Evolutionary conservation across 2,888 invertebrate species (phyloP).

Genomic region (Geophilus truncorum): DNA sequence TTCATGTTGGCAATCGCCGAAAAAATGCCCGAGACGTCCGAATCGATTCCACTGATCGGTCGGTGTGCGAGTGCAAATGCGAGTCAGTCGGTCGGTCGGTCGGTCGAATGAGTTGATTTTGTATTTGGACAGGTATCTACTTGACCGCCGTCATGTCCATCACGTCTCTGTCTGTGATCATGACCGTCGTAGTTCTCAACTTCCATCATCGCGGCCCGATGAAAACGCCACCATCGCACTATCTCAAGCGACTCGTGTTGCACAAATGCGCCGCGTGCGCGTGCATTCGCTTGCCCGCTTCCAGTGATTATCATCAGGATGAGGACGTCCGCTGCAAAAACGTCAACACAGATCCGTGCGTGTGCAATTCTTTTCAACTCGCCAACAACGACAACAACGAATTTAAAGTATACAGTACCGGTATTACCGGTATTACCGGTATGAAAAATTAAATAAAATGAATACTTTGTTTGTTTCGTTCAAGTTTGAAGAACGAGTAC

Average conservation of each 20-base stretch:
- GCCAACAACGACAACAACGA: background rate
- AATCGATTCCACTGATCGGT: constrained; percentile 56
- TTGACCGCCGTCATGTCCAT: constrained; percentile 57
- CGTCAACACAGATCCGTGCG: background rate
- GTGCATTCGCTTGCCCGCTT: constrained; percentile 36
- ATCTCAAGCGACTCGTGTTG: constrained; percentile 47
- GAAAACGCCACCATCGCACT: constrained; percentile 51
- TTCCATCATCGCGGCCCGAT: constrained; percentile 56
- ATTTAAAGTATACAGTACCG: background rate
- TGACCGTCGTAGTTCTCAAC: constrained; percentile 56
- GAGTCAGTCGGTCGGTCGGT: background rate
- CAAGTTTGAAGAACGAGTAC: background rate
- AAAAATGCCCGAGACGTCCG: constrained; percentile 57
- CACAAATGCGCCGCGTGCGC: constrained; percentile 38
- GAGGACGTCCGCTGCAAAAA: background rate
- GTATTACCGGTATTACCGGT: no score
- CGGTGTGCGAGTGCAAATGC: constrained; percentile 9
- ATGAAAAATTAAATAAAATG: no score
- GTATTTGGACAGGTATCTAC: constrained; percentile 56
- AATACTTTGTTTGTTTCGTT: no score
- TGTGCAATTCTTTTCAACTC: constrained; percentile 19
- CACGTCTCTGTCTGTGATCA: constrained; percentile 55
- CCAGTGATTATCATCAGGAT: no score
- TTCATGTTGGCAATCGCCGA: constrained; percentile 57
- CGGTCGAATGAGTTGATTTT: background rate